phyloP scores from a whole-genome alignment of 2,113 vertebrate species.

The Rhinoderma darwinii region DNA sequence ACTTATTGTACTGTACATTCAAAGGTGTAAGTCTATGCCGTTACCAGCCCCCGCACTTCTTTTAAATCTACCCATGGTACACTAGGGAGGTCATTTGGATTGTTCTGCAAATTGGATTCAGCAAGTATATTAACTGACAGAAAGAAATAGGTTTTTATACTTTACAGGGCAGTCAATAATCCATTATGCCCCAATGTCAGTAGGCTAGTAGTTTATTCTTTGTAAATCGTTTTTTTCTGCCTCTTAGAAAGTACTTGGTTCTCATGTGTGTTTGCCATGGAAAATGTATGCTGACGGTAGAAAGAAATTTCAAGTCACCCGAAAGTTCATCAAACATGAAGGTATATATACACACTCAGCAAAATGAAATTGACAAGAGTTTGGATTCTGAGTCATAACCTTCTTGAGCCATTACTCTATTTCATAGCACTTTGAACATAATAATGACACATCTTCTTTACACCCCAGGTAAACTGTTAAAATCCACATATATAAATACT shows the following conservation, averaged over 20 bases:
- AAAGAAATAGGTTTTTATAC: slow-evolving; percentile 47
- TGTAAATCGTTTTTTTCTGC: slow-evolving; percentile 20
- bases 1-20: neutral
- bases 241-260: neutral
- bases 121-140: slow-evolving; percentile 31
- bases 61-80: slow-evolving; percentile 21
- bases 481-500: slow-evolving; percentile 13
- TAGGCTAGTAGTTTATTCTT: slow-evolving; percentile 30
- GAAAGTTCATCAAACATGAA: slow-evolving; percentile 33
- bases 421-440: neutral
- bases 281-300: slow-evolving; percentile 14
- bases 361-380: slow-evolving; percentile 23
- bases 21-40: neutral
- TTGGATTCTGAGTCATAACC: slow-evolving; percentile 13
- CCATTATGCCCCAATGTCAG: slow-evolving; percentile 33
- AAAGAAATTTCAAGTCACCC: slow-evolving; percentile 6
- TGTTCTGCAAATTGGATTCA: slow-evolving; percentile 43
- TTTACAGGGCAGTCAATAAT: slow-evolving; percentile 53
- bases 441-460: neutral
- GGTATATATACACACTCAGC: slow-evolving; percentile 2
- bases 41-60: neutral
- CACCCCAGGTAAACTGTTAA: slow-evolving; percentile 25
- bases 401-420: slow-evolving; percentile 25
- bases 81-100: slow-evolving; percentile 36
- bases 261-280: slow-evolving; percentile 13